These are phyloP conservation scores for Autographa pulchrina DNA, from an alignment of 2,888 invertebrate genomes.

Conservation along the genomic window DNA sequence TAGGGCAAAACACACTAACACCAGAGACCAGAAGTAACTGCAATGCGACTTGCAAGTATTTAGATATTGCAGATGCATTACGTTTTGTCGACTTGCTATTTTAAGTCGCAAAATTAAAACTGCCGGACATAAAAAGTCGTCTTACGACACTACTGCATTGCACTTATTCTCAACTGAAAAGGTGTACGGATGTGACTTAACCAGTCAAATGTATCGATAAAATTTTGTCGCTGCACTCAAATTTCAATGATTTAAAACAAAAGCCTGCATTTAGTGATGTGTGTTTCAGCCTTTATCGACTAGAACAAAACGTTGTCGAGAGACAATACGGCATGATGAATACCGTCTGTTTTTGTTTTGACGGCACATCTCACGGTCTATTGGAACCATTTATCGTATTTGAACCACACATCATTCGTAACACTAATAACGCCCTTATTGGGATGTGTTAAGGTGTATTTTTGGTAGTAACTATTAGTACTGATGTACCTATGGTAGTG, in stretches of 20 bases:
- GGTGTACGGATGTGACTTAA: no score
- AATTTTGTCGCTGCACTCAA: no score
- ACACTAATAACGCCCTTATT: neutral
- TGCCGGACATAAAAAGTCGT: no score
- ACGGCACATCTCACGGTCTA: neutral
- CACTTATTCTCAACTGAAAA: no score
- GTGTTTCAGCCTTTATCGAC: neutral
- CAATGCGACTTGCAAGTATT: neutral
- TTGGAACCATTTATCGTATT: neutral
- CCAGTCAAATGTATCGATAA: no score
- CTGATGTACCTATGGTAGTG: neutral
- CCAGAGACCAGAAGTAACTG: neutral
- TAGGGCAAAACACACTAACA: neutral
- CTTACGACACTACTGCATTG: no score
- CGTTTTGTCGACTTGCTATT: no score
- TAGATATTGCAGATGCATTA: neutral
- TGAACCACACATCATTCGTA: constrained; percentile 3
- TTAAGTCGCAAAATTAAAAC: no score
- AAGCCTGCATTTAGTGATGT: neutral
- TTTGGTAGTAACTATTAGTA: neutral
- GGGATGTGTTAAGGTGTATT: neutral
- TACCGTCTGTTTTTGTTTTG: constrained; percentile 9
- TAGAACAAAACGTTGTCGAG: constrained; percentile 8
- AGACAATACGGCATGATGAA: constrained; percentile 11
- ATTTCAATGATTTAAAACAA: neutral